Evolutionary conservation across 2,113 vertebrate species (phyloP), one percentile per base, ranked within the genome.

Genomic region (Gallinago jamesoni): DNA sequence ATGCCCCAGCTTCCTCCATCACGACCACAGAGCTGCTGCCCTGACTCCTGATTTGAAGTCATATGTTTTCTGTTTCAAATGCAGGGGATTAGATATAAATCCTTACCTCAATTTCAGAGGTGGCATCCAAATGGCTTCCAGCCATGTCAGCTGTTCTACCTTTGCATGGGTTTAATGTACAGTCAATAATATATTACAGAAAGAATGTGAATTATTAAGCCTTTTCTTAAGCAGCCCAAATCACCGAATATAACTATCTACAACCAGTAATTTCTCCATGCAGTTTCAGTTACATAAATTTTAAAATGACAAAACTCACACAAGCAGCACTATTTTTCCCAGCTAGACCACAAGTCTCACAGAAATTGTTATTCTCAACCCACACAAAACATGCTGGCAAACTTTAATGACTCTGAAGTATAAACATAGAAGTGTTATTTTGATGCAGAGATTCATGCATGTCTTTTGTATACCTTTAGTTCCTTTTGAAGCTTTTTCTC

Each of bases 51-150:
- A 59, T 59, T 37, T 33, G 25, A 53, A 93, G 73, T 41, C 0
- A 0, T 81, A 12, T 43, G 9, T 57, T 94, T 84, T 89, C 57
- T 84, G 66, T 50, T 93, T 79, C 35, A 74, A 30, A 63, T 69
- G 62, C 17, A 22, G 73, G 24, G 53, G 59, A 83, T 91, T 92
- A 83, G 59, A 31, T 50, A 48, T 23, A 82, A 95, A 90, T 79
- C 92, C 66, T 72, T 84, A 82, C 47, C 53, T 70, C 69, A 15
- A 0, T 56, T 75, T 47, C 80, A 82, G 86, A 87, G 70, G 12
- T 75, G 57, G 73, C 37, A 90, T 87, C 74, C 90, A 93, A 93
- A 77, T 57, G 48, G 77, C 81, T 92, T 87, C 74, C 69, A 93
- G 77, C 57, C 84, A 91, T 1, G 2, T 93, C 94, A 84, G 84